These are phyloP conservation scores for Paramormyrops kingsleyae DNA, from an alignment of 2,113 vertebrate species.

Conservation along the genomic window DNA sequence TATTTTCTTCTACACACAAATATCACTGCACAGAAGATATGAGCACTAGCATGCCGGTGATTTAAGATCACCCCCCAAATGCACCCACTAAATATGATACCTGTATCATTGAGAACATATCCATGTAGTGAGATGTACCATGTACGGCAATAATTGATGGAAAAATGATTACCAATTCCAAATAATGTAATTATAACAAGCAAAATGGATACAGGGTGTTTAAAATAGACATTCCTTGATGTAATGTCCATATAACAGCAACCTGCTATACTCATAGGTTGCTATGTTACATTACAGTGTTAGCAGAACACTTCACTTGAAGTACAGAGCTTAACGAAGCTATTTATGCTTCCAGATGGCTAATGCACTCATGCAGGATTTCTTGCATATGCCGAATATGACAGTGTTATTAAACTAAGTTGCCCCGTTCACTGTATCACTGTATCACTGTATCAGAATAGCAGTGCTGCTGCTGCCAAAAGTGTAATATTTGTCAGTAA, in stretches of 20 bases:
- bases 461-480: not conserved
- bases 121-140: not conserved
- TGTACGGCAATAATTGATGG: not conserved
- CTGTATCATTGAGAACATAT: not conserved
- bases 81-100: not conserved
- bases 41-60: not conserved
- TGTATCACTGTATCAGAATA: not conserved
- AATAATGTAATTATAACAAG: not conserved
- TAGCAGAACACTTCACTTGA: not conserved
- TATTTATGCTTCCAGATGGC: conserved; percentile 17
- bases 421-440: not conserved
- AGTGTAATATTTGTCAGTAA: not conserved
- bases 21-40: no score
- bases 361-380: conserved; percentile 12
- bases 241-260: not conserved
- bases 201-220: not conserved
- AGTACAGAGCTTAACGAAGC: not conserved
- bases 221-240: not conserved
- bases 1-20: no score
- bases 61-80: not conserved
- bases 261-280: not conserved
- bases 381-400: conserved; percentile 1
- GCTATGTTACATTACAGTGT: not conserved
- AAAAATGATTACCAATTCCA: not conserved
- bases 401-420: conserved; percentile 10